Percentiles rank a stretch among this genome's conserved stretches.
Conservation (phyloP, 1,140 invertebrate genomes). For the Oryctes rhinoceros region DNA sequence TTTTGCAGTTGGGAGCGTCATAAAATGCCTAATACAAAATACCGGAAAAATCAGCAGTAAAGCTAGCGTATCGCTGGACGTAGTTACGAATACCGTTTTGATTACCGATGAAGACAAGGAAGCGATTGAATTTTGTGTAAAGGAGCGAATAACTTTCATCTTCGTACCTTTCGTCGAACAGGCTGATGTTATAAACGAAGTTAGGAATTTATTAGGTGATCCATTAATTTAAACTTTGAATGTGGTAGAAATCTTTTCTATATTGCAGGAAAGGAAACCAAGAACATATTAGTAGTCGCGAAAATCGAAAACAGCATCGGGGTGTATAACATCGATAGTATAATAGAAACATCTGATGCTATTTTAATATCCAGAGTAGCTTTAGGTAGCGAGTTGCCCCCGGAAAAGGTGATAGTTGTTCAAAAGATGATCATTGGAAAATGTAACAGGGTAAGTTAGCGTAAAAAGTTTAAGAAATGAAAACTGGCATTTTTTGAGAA, state of each 20-base stretch:
- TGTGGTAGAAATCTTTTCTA: background rate
- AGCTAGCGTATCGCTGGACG: constrained; percentile 76
- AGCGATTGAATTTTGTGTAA: constrained; percentile 78
- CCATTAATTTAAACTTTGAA: background rate
- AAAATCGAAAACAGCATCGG: constrained; percentile 83
- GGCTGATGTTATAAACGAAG: constrained; percentile 1
- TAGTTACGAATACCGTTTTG: constrained; percentile 79
- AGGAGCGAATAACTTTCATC: constrained; percentile 69
- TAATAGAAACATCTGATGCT: constrained; percentile 74
- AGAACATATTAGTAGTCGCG: constrained; percentile 76
- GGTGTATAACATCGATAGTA: constrained; percentile 77
- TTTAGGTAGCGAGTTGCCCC: constrained; percentile 79
- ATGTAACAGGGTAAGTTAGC: constrained; percentile 67
- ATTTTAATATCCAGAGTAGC: constrained; percentile 81
- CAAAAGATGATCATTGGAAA: constrained; percentile 85
- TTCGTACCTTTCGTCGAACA: constrained; percentile 25
- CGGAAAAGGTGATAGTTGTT: constrained; percentile 86
- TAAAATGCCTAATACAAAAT: constrained; percentile 65
- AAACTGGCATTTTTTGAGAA: too few species aligned
- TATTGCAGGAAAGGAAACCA: constrained; percentile 70
- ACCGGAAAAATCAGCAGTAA: constrained; percentile 60
- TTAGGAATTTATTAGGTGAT: constrained; percentile 19
- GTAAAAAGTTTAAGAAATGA: too few species aligned
- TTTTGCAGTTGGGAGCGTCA: constrained; percentile 58
- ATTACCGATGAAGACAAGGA: constrained; percentile 81